Base-by-base conservation (phyloP, 2,888 invertebrate genomes). In the Mycogona germanica region DNA sequence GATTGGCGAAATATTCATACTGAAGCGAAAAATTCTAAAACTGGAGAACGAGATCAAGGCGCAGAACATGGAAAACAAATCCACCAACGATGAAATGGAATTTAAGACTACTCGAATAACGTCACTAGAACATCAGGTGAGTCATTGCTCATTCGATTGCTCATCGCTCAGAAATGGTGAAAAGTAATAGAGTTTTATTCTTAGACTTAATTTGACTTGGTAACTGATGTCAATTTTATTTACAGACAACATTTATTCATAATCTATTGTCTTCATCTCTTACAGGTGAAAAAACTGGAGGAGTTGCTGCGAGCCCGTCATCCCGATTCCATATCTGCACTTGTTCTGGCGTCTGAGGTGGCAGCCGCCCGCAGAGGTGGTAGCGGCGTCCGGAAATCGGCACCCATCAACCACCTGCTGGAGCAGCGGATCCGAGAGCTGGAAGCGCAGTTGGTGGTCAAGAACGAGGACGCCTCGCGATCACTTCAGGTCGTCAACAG, bases 281-380 rank as follows among this genome's bases (percentile, higher is more conserved):
- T 23, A 5, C 37, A 49, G 49, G 49, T 49, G 17, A 49, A 49
- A 23, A 35, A 49, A 25, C 12, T 49, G 21, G 49, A 49, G 26
- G 23, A 38, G n/a, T 38, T 49, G n/a, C 14, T 49, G 25, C 35
- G 28, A 17, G 37, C 38, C 5, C 49, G 49, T 5, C 21, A 49
- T 23, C 49, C 49, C 25, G 38, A 49, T 17, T 49, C 49, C 19
- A 38, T 49, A 7, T 37, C 49, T 14, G 49, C 49, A n/a, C 25
- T 49, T 4, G 49, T 37, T 6, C 25, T 49, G 25, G 49, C 37
- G 4, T 12, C 35, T 12, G 35, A n/a, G n/a, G 35, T 35, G 12
- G 35, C n/a, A 12, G 35, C 12, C 35, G 35, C 12, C 35, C 12
- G 12, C 35, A 35, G n/a, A 12, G 35, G 37, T 21, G 49, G 37